phyloP scores from a whole-genome alignment of 2,797 vertebrate genomes.

The Nyctalus aviator region DNA sequence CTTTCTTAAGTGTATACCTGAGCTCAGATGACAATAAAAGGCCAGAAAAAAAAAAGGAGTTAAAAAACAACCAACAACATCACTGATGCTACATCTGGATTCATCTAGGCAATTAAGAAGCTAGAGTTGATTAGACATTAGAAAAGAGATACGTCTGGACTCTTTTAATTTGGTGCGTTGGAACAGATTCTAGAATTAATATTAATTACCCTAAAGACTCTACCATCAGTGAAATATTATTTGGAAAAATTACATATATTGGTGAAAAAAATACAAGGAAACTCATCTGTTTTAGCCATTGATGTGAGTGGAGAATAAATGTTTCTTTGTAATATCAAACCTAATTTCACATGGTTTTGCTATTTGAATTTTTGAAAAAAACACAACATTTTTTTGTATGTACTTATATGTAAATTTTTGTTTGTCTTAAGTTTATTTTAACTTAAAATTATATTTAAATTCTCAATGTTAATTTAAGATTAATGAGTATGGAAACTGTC shows the following conservation, averaged over 20 bases:
- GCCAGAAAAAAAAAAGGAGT: not conserved
- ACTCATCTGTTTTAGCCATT: not conserved
- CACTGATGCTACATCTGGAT: not conserved
- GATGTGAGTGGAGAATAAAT: not conserved
- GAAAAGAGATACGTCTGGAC: not conserved
- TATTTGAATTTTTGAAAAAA: not conserved
- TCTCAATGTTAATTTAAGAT: not conserved
- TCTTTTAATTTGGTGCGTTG: not conserved
- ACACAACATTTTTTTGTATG: not conserved
- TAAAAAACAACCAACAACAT: not conserved
- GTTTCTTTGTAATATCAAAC: not conserved
- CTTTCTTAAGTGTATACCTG: not conserved
- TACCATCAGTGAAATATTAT: not conserved
- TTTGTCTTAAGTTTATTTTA: not conserved
- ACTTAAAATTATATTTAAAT: conserved; percentile 30
- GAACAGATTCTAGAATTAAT: not conserved
- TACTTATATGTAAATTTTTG: not conserved
- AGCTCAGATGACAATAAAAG: not conserved
- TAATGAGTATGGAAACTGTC: not conserved
- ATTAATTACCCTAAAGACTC: not conserved
- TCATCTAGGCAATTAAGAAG: not conserved
- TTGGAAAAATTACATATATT: not conserved
- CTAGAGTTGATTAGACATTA: not conserved
- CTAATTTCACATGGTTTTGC: not conserved
- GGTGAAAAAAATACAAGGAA: not conserved